phyloP scores from a whole-genome alignment of 2,113 vertebrate species.

The Neotragus moschatus region DNA sequence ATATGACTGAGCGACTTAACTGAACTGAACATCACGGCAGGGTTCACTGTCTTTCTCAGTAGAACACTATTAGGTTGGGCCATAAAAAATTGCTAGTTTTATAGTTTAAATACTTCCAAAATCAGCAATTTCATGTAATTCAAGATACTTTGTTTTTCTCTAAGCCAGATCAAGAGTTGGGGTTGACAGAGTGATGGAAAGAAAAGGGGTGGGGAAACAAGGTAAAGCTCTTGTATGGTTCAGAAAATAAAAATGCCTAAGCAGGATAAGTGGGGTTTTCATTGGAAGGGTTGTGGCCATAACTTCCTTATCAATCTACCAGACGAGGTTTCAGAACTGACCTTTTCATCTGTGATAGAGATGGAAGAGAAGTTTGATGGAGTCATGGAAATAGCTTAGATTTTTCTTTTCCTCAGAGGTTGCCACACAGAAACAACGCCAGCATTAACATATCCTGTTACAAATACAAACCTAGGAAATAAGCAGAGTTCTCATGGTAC shows the following conservation, averaged over 20 bases:
- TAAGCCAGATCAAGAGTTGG: background rate
- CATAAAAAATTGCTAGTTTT: background rate
- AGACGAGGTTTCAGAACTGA: background rate
- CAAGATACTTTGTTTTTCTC: background rate
- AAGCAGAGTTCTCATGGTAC: background rate
- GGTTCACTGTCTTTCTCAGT: background rate
- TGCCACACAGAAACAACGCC: background rate
- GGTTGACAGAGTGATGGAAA: background rate
- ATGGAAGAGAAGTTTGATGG: background rate
- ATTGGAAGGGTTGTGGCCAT: background rate
- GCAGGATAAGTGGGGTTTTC: background rate
- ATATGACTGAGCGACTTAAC: background rate
- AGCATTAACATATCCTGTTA: background rate
- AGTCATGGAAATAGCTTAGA: background rate
- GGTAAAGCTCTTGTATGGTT: background rate
- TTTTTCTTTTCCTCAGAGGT: background rate
- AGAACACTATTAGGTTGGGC: background rate
- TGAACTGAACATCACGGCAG: background rate
- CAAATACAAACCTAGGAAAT: background rate
- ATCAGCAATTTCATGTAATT: background rate
- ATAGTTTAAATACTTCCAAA: background rate
- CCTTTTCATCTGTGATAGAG: background rate
- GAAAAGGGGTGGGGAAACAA: background rate
- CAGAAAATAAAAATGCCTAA: slow-evolving; percentile 8
- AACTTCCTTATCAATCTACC: background rate